Evolutionary conservation across 1,140 invertebrate species (phyloP).

Genomic region (Brachionus koreanus): DNA sequence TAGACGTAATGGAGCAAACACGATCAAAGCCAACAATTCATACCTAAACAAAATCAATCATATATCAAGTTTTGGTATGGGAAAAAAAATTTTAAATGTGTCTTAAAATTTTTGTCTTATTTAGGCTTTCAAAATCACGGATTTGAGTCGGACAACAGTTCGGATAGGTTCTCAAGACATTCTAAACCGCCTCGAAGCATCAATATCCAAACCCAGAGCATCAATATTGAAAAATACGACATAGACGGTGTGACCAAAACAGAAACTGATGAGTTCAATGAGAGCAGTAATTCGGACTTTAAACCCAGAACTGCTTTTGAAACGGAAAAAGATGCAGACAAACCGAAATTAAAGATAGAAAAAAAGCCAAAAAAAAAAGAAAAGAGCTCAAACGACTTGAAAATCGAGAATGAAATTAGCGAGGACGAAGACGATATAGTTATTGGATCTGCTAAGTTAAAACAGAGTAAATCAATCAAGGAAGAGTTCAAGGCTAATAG

Average conservation of each 20-base stretch:
- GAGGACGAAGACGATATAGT: neutral
- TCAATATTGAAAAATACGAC: neutral
- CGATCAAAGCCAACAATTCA: neutral
- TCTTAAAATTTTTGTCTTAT: neutral
- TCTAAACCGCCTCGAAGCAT: slow-evolving; percentile 15
- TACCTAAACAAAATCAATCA: neutral
- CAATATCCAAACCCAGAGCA: slow-evolving; percentile 8
- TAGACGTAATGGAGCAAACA: neutral
- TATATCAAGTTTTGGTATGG: slow-evolving; percentile 11
- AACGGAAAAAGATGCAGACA: neutral
- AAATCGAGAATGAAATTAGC: neutral
- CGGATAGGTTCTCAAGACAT: slow-evolving; percentile 3
- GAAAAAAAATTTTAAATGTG: neutral
- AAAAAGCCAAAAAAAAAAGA: neutral
- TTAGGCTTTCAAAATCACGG: slow-evolving; percentile 14
- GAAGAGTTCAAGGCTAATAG: neutral
- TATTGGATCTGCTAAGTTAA: neutral
- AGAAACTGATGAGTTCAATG: neutral
- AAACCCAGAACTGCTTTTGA: neutral
- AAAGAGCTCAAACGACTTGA: neutral
- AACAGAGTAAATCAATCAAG: neutral
- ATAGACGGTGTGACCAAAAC: neutral
- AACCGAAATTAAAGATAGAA: neutral
- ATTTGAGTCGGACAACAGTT: neutral
- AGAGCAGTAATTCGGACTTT: neutral